Percentiles rank a stretch among this genome's conserved stretches.
Conservation (phyloP, 2,888 invertebrate genomes). For the Hoplodrina blanda region DNA sequence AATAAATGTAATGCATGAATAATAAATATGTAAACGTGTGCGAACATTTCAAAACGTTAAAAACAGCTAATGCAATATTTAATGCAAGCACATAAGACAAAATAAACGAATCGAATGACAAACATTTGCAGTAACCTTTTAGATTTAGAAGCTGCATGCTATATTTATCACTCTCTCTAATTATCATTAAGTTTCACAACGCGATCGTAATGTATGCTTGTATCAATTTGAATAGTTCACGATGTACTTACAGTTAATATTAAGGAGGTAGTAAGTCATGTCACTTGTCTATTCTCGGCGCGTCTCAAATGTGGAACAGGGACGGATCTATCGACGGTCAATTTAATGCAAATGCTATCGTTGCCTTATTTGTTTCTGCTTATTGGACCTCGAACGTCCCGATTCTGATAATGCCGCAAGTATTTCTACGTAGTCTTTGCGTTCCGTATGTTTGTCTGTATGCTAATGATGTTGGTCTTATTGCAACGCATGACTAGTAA, state of each 20-base stretch:
- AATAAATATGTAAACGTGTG: constrained; percentile 22
- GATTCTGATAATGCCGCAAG: constrained; percentile 46
- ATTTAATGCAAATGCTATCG: constrained; percentile 80
- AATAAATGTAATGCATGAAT: constrained; percentile 39
- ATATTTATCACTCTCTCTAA: constrained; percentile 59
- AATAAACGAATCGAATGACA: constrained; percentile 24
- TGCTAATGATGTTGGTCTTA: constrained; percentile 74
- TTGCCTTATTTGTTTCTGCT: constrained; percentile 73
- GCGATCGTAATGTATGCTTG: constrained; percentile 29
- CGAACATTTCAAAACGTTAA: constrained; percentile 41
- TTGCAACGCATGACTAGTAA: constrained; percentile 67
- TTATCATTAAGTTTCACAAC: constrained; percentile 52
- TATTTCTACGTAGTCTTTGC: constrained; percentile 33
- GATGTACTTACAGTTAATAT: constrained; percentile 48
- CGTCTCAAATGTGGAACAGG: constrained; percentile 77
- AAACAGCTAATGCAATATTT: constrained; percentile 39
- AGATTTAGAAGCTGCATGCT: constrained; percentile 40
- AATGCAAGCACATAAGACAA: constrained; percentile 23
- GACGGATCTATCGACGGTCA: constrained; percentile 81
- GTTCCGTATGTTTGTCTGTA: constrained; percentile 50
- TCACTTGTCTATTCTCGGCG: constrained; percentile 71
- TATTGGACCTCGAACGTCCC: constrained; percentile 66
- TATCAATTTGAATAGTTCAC: constrained; percentile 52
- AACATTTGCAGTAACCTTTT: constrained; percentile 41
- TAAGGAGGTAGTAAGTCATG: constrained; percentile 63